These are phyloP conservation scores for Acleris sparsana DNA, from an alignment of 2,888 invertebrate species.

Conservation along the genomic window DNA sequence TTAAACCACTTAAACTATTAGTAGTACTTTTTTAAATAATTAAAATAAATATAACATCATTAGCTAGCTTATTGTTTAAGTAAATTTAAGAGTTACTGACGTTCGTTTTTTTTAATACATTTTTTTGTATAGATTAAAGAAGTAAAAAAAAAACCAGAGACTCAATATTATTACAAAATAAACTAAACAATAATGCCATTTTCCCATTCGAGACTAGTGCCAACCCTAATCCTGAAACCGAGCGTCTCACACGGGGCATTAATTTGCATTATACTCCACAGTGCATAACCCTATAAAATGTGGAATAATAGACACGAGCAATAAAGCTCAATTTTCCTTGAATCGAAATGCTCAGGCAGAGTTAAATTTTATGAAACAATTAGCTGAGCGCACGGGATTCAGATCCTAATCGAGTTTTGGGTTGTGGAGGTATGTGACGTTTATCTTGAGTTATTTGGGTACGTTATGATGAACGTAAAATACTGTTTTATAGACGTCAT, in stretches of 20 bases:
- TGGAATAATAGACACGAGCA: constrained; percentile 37
- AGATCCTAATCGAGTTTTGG: constrained; percentile 10
- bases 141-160: too few species aligned
- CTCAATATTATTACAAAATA: too few species aligned
- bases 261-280: constrained; percentile 40
- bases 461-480: too few species aligned
- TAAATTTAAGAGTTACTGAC: too few species aligned
- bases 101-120: too few species aligned
- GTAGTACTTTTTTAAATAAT: too few species aligned
- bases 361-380: constrained; percentile 39
- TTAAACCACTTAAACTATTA: too few species aligned
- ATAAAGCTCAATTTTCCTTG: constrained; percentile 37
- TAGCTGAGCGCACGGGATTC: constrained; percentile 25
- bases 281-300: constrained; percentile 42
- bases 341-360: constrained; percentile 24
- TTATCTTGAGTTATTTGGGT: constrained; percentile 28
- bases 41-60: too few species aligned
- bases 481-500: too few species aligned
- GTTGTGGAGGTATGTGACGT: constrained; percentile 10
- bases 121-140: too few species aligned
- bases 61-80: too few species aligned
- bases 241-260: constrained; percentile 39
- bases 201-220: background rate
- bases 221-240: constrained; percentile 37
- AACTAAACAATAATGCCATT: background rate